Conservation (phyloP, 1,140 invertebrate species). For the Aporrectodea caliginosa region DNA sequence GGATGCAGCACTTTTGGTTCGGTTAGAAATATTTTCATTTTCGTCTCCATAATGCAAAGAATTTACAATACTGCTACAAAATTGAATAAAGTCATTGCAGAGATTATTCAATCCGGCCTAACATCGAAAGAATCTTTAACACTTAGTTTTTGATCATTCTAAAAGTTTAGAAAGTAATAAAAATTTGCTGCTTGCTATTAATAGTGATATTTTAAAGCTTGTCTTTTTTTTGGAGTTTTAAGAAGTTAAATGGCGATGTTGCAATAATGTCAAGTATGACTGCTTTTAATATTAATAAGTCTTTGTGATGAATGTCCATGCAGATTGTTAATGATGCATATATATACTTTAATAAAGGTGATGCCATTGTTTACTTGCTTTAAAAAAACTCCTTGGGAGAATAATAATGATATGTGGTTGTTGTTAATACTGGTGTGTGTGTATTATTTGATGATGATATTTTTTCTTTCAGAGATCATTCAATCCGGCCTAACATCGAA, state of each 20-base stretch:
- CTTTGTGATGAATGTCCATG: neutral
- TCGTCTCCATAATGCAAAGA: no score
- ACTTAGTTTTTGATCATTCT: no score
- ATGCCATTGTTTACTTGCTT: neutral
- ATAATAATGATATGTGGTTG: neutral
- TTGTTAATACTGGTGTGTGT: neutral
- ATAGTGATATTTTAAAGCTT: no score
- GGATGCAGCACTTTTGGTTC: slow-evolving; percentile 81
- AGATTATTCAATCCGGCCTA: slow-evolving; percentile 79
- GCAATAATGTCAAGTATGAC: no score
- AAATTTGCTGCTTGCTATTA: no score
- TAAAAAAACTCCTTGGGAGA: neutral
- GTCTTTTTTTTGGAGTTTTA: no score
- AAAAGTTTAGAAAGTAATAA: no score
- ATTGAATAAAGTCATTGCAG: no score
- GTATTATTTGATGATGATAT: slow-evolving; percentile 4
- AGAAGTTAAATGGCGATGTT: no score
- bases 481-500: slow-evolving; percentile 76
- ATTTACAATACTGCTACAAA: no score
- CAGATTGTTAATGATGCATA: neutral
- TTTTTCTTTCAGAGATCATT: slow-evolving; percentile 69
- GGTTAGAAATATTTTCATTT: slow-evolving; percentile 50
- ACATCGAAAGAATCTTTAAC: slow-evolving; percentile 82
- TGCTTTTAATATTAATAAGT: no score
- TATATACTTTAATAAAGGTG: neutral